phyloP scores from a whole-genome alignment of 2,113 vertebrate genomes.

The Thalassarche chlororhynchos region DNA sequence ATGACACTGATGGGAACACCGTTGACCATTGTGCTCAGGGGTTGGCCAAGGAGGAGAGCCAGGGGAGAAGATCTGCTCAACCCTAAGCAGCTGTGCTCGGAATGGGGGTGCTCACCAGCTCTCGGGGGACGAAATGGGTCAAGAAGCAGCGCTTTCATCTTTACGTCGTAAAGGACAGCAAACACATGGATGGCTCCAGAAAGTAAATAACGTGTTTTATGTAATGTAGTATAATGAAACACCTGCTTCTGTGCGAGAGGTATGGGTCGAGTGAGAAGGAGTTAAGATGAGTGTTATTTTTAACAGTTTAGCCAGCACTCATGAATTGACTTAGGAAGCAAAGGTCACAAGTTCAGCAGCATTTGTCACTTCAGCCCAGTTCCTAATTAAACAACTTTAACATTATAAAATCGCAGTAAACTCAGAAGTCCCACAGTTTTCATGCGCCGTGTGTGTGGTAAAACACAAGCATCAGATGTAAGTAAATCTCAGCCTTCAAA shows the following conservation, averaged over 20 bases:
- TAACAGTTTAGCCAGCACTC: not conserved
- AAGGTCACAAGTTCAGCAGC: not conserved
- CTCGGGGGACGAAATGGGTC: not conserved
- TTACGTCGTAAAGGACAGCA: not conserved
- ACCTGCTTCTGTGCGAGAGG: not conserved
- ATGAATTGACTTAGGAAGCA: not conserved
- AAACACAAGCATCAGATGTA: not conserved
- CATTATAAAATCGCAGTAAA: not conserved
- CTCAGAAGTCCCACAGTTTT: not conserved
- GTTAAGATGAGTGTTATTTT: not conserved
- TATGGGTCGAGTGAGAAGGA: not conserved
- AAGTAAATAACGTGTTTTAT: not conserved
- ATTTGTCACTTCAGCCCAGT: not conserved
- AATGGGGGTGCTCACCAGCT: not conserved
- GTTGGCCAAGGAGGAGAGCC: not conserved
- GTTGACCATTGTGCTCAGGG: not conserved
- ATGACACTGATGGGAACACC: rapidly evolving
- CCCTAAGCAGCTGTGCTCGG: not conserved
- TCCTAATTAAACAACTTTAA: not conserved
- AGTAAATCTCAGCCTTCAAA: not conserved
- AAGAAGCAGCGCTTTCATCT: not conserved
- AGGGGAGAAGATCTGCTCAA: not conserved
- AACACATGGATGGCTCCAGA: not conserved
- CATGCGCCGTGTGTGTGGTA: not conserved
- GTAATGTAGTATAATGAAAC: not conserved